Evolutionary conservation across 2,888 invertebrate genomes (phyloP), one percentile per base, ranked within the genome.

Genomic region (Heliothis peltigera): DNA sequence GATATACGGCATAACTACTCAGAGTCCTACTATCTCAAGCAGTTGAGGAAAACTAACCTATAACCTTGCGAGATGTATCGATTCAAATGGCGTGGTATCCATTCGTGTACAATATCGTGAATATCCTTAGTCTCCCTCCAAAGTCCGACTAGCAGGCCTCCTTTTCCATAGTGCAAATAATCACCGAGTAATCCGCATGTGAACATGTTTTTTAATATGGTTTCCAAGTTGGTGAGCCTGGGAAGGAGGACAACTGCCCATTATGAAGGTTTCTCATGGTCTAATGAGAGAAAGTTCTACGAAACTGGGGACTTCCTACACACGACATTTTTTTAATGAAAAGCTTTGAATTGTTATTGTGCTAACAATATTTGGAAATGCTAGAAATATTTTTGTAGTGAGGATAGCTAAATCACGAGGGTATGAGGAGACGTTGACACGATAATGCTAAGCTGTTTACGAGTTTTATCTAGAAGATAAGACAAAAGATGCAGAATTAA

Each of bases 161-260:
- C 91, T 28, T 83, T 80, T 48, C 89, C 89, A 47, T 87, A 82
- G 81, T 83, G 91, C 12, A 92, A 68, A 57, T 81, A 79, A 22
- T 88, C 85, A 21, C 92, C 86, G 22, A 93, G 84, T 21, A 84
- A 61, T 19, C 91, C 91, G 71, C 83, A 79, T 21, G 84, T 83
- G 47, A 86, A 81, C 89, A 93, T 89, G 82, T 92, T 92, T 54
- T 78, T 81, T 70, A 93, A 64, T 47, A 85, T 82, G 6, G 82
- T 67, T 75, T 91, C 88, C 66, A 93, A 84, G 85, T 92, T 93
- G 69, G 68, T 69, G 74, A 92, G 75, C 88, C 92, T 93, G 92
- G 76, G 87, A 83, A 91, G 71, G 79, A 85, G 78, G 74, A 71
- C 62, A 64, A 75, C 64, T 54, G 42, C 44, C 60, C 49, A 39